Evolutionary conservation across 2,113 vertebrate genomes (phyloP).

Genomic region (Entomyzon cyanotis): DNA sequence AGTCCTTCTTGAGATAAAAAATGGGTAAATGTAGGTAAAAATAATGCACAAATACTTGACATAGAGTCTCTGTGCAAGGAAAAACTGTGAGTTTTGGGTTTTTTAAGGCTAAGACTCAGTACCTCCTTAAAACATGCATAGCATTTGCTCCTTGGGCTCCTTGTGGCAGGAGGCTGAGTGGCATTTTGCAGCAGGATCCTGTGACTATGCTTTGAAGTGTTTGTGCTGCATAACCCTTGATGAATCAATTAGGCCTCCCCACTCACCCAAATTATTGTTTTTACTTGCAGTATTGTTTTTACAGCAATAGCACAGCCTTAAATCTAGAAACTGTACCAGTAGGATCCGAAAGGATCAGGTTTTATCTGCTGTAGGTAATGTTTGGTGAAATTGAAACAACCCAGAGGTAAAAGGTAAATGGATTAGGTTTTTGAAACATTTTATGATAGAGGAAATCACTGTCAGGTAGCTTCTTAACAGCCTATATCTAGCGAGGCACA

Average conservation of each 20-base stretch:
- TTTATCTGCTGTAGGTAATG: not conserved
- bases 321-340: not conserved
- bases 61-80: not conserved
- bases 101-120: not conserved
- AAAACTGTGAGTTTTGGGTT: accelerated
- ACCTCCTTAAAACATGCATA: not conserved
- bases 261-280: not conserved
- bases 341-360: not conserved
- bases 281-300: not conserved
- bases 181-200: not conserved
- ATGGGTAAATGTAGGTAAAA: not conserved
- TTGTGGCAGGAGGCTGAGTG: not conserved
- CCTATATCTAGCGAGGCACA: accelerated
- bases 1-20: not conserved
- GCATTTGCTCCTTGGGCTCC: not conserved
- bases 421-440: not conserved
- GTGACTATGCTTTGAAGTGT: not conserved
- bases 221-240: not conserved
- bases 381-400: not conserved
- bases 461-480: not conserved
- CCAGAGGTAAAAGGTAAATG: not conserved
- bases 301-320: not conserved
- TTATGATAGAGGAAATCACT: not conserved
- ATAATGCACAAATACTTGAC: not conserved
- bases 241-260: not conserved